Percentiles rank a stretch among this genome's conserved stretches.
Evolutionary conservation across 2,797 vertebrate genomes (phyloP).

Genomic region (Thripadectes ignobilis): DNA sequence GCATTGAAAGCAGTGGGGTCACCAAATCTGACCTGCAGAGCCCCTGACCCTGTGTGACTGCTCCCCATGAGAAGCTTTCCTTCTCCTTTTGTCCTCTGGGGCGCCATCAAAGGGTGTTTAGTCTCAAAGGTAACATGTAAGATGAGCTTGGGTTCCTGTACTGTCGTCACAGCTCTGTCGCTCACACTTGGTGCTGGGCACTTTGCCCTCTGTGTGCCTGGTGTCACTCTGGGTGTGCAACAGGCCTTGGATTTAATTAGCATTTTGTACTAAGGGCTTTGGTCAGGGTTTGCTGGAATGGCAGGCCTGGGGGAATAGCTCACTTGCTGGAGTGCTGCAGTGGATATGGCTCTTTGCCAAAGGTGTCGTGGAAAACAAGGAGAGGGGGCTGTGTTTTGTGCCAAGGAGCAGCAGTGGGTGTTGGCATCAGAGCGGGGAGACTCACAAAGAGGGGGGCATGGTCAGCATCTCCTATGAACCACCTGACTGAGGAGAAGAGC

Average conservation of each 20-base stretch:
- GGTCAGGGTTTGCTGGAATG: background rate
- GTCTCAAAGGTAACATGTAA: background rate
- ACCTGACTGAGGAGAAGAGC: background rate
- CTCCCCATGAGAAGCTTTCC: background rate
- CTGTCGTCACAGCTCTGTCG: background rate
- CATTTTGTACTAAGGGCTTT: background rate
- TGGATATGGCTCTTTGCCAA: background rate
- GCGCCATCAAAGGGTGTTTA: background rate
- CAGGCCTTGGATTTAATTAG: background rate
- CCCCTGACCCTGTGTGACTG: background rate
- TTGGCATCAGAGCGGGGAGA: background rate
- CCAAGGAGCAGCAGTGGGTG: background rate
- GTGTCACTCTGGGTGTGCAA: background rate
- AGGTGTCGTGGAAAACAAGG: background rate
- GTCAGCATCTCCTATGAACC: background rate
- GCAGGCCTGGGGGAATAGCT: background rate
- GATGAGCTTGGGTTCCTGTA: background rate
- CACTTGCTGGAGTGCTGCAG: fast-evolving
- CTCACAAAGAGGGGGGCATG: fast-evolving
- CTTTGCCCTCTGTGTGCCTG: background rate
- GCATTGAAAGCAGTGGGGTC: background rate
- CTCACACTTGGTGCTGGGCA: background rate
- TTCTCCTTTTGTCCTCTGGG: background rate
- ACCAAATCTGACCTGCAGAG: background rate
- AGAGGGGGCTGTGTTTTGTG: background rate